These are phyloP conservation scores for Coregonus suidteri DNA, from an alignment of 2,797 vertebrate species.

Conservation along the genomic window DNA sequence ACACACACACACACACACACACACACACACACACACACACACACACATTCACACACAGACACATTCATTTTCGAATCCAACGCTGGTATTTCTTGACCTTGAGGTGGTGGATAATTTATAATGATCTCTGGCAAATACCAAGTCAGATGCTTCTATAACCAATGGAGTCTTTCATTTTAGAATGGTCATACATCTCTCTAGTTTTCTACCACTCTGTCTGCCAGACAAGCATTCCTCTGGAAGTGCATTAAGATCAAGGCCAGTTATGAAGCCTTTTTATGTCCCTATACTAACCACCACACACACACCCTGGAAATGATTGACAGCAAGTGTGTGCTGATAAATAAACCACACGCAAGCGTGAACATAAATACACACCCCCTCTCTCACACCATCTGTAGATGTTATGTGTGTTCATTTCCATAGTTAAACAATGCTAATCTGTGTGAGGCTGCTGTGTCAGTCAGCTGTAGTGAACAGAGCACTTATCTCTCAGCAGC, in stretches of 20 bases:
- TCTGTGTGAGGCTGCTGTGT: slow-evolving; percentile 33
- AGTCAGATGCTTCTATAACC: background rate
- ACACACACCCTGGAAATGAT: background rate
- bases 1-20: background rate
- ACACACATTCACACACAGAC: background rate
- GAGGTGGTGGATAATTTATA: slow-evolving; percentile 2
- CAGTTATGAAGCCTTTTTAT: background rate
- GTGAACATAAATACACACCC: background rate
- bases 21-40: background rate
- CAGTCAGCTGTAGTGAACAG: slow-evolving; percentile 29
- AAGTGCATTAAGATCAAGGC: slow-evolving; percentile 29
- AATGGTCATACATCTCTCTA: slow-evolving; percentile 14
- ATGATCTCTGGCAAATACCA: background rate
- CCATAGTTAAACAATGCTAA: slow-evolving; percentile 44
- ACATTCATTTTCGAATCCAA: background rate
- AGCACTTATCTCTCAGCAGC: slow-evolving; percentile 32
- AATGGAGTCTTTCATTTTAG: slow-evolving; percentile 18
- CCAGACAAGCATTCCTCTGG: slow-evolving; percentile 27
- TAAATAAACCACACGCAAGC: background rate
- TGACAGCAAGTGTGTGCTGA: background rate
- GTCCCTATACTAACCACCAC: background rate
- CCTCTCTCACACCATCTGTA: background rate
- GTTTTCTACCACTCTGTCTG: slow-evolving; percentile 9
- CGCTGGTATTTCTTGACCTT: slow-evolving; percentile 16
- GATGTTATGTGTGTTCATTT: slow-evolving; percentile 30